Base-by-base conservation (phyloP, 1,140 invertebrate genomes). In the Drosophila grimshawi region DNA sequence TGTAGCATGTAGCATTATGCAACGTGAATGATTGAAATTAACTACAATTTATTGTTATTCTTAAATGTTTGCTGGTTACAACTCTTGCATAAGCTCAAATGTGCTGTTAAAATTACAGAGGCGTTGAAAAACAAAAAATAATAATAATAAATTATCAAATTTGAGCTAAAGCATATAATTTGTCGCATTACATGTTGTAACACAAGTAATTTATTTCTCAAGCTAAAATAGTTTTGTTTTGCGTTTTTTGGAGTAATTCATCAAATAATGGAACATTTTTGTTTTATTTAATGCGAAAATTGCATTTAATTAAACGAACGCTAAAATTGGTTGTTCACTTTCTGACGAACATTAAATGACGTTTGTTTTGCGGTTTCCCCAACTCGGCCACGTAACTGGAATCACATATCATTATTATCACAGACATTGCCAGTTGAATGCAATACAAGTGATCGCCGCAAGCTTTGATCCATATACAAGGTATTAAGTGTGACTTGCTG, bases 301-400 rank as follows among this genome's bases (percentile, higher is more conserved):
- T 19, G 19, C 19, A 1, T 19, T 19, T 19, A 19, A 19, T 19
- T 19, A 19, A 19, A 19, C 19, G 19, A 19, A 19, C 19, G 33
- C 2, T 4, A 46, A 19, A 46, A 46, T 19, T 46, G 11, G 11
- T 46, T 27, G 43, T 5, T 46, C 1, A 1, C 10, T 19, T 19
- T 35, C 5, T 3, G 3, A 35, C 49, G 7, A 60, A 6, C 4
- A 1, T n/a, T 52, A 30, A 57, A 48, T 39, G 41, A 30, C 7
- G 8, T 56, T 65, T 65, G 41, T 8, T 39, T 41, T 51, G 52
- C 41, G 68, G 68, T 65, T 70, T 33, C 30, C 33, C 32, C 2
- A 10, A 51, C 11, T 37, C 37, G 4, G 11, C 4, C 19, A 49
- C 39, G 51, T 48, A 52, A 41, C 56, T 48, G 19, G 19, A 19